Percentiles rank a stretch among this genome's conserved stretches.
These are phyloP conservation scores for Illadopsis cleaveri DNA, from an alignment of 2,113 vertebrate genomes.

Conservation along the genomic window DNA sequence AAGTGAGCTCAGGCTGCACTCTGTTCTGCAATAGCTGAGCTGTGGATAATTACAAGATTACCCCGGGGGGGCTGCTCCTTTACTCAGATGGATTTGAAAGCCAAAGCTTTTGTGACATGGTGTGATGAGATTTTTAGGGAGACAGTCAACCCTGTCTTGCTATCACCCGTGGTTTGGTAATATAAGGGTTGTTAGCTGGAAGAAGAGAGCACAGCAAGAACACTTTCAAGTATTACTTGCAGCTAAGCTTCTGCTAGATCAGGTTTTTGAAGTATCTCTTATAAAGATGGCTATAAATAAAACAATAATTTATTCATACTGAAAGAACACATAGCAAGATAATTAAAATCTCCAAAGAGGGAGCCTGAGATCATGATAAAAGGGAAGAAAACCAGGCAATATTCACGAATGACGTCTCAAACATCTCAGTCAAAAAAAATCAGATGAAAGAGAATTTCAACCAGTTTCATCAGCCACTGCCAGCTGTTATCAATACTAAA, in stretches of 20 bases:
- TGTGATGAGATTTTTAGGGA: neutral
- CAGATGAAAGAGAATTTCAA: neutral
- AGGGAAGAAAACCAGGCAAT: neutral
- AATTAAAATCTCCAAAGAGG: conserved; percentile 13
- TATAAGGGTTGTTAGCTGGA: neutral
- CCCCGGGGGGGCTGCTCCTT: neutral
- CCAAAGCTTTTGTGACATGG: neutral
- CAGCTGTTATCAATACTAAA: neutral
- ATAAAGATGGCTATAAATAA: neutral
- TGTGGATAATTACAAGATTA: conserved; percentile 45
- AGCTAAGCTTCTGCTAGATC: neutral
- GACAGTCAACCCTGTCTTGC: neutral
- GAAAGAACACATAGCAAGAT: neutral
- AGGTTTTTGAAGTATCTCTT: neutral
- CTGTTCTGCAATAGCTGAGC: neutral
- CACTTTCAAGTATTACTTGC: neutral
- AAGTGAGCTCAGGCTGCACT: conserved; percentile 27
- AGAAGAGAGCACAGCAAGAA: neutral
- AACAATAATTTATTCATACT: neutral
- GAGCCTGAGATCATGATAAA: neutral
- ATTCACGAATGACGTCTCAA: conserved; percentile 2
- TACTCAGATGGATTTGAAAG: neutral
- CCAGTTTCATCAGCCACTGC: neutral
- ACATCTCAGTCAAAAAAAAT: neutral
- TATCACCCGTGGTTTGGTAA: neutral